A percentile compares a stretch with the other conserved stretches of the same genome.
Conservation (phyloP, 2,797 vertebrate genomes). For the Brachymystax lenok region DNA sequence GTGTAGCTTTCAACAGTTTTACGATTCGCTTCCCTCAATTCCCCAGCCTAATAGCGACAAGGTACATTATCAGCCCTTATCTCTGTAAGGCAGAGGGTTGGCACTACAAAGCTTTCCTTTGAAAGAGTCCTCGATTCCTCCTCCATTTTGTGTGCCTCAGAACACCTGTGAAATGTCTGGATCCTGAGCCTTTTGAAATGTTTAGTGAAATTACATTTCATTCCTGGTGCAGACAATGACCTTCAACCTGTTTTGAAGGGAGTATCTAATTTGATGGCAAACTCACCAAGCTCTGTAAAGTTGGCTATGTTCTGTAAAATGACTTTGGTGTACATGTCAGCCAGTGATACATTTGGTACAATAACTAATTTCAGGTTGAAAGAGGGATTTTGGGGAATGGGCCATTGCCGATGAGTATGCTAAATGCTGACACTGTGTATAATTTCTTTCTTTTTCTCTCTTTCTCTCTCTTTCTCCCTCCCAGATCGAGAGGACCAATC, state of each 20-base stretch:
- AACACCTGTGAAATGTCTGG: background rate
- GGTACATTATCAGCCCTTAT: background rate
- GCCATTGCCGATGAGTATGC: conserved; percentile 1
- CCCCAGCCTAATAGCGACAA: background rate
- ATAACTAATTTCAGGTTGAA: background rate
- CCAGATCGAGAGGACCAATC: conserved; percentile 86
- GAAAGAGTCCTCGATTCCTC: background rate
- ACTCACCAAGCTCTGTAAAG: background rate
- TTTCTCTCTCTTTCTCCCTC: conserved; percentile 37
- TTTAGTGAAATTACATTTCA: background rate
- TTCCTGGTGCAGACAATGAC: background rate
- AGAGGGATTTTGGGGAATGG: background rate
- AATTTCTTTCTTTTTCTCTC: background rate
- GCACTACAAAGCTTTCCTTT: background rate
- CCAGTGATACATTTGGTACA: conserved; percentile 18
- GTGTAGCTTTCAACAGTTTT: background rate
- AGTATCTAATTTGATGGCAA: conserved; percentile 22
- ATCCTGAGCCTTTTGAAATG: background rate
- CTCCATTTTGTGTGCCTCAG: background rate
- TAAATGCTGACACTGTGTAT: conserved; percentile 26
- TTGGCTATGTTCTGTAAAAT: conserved; percentile 6
- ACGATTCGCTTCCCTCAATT: background rate
- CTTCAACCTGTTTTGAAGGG: background rate
- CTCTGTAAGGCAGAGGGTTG: background rate
- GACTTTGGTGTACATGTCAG: conserved; percentile 5